Evolutionary conservation across 1,140 invertebrate species (phyloP).

Genomic region (Pristionchus pacificus): DNA sequence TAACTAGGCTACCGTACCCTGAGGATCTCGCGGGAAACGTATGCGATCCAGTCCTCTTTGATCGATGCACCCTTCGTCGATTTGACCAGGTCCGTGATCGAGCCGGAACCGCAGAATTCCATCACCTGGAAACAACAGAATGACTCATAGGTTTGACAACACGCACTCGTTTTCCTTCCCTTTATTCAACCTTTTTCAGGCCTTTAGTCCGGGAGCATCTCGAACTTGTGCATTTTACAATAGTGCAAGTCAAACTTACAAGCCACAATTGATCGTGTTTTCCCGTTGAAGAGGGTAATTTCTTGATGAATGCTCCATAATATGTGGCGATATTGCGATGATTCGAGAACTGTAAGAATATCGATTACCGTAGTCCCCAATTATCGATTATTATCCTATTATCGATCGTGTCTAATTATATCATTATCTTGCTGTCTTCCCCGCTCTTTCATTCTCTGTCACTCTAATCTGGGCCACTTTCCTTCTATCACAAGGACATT

Average conservation of each 20-base stretch:
- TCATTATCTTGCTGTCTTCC: too few relatives aligned
- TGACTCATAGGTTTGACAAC: conserved; percentile 63
- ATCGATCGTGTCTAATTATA: too few relatives aligned
- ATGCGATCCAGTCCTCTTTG: conserved; percentile 99
- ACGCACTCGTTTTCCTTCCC: too few relatives aligned
- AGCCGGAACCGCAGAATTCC: conserved; percentile 99
- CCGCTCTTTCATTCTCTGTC: too few relatives aligned
- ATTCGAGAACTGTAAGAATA: conserved; percentile 79
- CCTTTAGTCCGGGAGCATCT: too few relatives aligned
- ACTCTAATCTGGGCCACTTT: too few relatives aligned
- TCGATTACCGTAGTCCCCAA: too few relatives aligned
- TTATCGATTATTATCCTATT: too few relatives aligned
- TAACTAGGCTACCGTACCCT: conserved; percentile 51
- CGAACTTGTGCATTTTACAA: too few relatives aligned
- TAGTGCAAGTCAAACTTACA: neutral
- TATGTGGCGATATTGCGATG: conserved; percentile 99
- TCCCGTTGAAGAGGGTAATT: conserved; percentile 79
- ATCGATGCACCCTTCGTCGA: conserved; percentile 94
- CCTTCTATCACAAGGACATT: too few relatives aligned
- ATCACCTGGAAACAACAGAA: conserved; percentile 83
- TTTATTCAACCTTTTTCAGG: too few relatives aligned
- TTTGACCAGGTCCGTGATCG: conserved; percentile 97
- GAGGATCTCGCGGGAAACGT: conserved; percentile 94
- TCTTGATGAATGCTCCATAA: conserved; percentile 99
- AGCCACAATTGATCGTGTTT: conserved; percentile 95